Percentiles rank a stretch among this genome's conserved stretches.
Conservation (phyloP, 1,140 invertebrate genomes). For the Papilio polyxenes region DNA sequence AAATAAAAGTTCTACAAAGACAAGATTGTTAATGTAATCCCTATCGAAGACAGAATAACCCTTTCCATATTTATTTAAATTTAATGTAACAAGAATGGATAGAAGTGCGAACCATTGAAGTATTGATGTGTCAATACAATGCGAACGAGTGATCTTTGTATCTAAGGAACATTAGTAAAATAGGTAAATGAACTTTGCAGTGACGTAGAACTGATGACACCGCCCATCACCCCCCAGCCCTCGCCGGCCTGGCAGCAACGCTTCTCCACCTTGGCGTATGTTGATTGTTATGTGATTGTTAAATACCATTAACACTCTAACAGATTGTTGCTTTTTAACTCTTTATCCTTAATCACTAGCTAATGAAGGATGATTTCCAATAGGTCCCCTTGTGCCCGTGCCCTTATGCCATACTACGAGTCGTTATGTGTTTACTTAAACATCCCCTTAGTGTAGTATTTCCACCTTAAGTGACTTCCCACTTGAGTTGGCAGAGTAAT, state of each 20-base stretch:
- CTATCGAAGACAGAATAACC: not conserved
- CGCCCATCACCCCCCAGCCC: constrained; percentile 50
- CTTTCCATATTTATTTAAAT: too few relatives aligned
- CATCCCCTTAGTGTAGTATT: not conserved
- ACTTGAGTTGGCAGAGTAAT: not conserved
- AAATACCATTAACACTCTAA: not conserved
- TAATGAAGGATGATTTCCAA: not conserved
- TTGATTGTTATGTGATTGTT: constrained; percentile 44
- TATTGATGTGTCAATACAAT: constrained; percentile 7
- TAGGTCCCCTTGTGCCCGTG: not conserved
- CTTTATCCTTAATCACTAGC: not conserved
- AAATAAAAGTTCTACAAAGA: not conserved
- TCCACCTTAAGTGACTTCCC: not conserved
- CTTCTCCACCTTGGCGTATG: constrained; percentile 56
- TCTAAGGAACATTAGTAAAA: not conserved
- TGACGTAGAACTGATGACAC: constrained; percentile 56
- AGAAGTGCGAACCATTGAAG: not conserved
- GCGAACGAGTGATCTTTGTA: constrained; percentile 40
- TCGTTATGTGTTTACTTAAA: not conserved
- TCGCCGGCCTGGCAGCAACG: constrained; percentile 59
- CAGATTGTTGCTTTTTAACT: not conserved
- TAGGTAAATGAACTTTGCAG: constrained; percentile 59
- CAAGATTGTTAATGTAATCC: too few relatives aligned
- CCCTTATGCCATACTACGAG: not conserved
- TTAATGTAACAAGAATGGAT: not conserved